Evolutionary conservation across 2,797 vertebrate genomes (phyloP), one percentile per base, ranked within the genome.

Genomic region (Chloroceryle amazona): DNA sequence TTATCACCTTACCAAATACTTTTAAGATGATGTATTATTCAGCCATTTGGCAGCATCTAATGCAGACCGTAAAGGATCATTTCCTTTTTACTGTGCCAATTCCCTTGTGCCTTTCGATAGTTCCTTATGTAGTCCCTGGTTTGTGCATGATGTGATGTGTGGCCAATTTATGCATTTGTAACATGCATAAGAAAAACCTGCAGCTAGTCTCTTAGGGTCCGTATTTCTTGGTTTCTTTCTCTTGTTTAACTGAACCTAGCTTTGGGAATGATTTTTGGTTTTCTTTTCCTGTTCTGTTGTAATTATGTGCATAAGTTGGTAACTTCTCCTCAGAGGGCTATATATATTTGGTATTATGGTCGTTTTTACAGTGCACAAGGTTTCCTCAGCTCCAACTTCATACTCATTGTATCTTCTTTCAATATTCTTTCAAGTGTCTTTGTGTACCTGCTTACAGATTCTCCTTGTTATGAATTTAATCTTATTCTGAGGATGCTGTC

Each of bases 1-100:
- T 78, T 61, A 80, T 60, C 61, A 81, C 55, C 63, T 93, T 93
- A 93, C 37, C 66, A 94, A 95, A 94, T 93, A 81, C 82, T 89
- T 92, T 54, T 93, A 95, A 83, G 55, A 58, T 95, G 93, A 86
- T 93, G 28, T 19, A 46, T 92, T 97, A 83, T 91, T 95, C 95
- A 94, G 73, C 92, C 78, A 13, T 75, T 66, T 94, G 86, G 19
- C 84, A 85, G 91, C 70, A 49, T 51, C 80, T 91, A 74, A 90
- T 80, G 91, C 62, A 58, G 76, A 47, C 79, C 78, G 58, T 61
- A 61, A 93, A 47, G 31, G 35, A 78, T 91, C 15, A n/a, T 94
- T 96, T 97, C 71, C 78, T 94, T 88, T 86, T 91, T 90, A 67
- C 49, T 13, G 1, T 79, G 80, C 78, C 63, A 92, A 42, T 88